Evolutionary conservation across 2,113 vertebrate species (phyloP).

Genomic region (Ammodytes dubius): DNA sequence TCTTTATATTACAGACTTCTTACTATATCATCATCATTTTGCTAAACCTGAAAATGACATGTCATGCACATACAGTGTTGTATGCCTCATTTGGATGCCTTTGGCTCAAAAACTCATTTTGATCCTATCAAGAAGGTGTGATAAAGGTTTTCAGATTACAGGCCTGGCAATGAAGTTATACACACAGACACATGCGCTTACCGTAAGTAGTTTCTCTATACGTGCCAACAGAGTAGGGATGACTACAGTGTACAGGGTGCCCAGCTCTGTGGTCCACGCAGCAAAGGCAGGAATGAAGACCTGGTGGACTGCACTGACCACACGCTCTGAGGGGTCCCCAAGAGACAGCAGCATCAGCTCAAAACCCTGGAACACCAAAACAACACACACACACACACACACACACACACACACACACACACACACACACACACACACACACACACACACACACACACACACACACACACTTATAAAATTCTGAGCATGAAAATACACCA

Average conservation of each 20-base stretch:
- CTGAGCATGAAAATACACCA: too few relatives aligned
- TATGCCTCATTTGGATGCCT: background rate
- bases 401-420: too few relatives aligned
- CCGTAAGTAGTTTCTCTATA: conserved; percentile 96
- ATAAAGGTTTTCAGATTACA: background rate
- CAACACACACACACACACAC: conserved; percentile 67
- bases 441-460: too few relatives aligned
- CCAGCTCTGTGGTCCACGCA: conserved; percentile 96
- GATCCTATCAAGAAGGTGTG: background rate
- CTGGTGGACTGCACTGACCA: conserved; percentile 96
- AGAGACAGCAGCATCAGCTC: conserved; percentile 95
- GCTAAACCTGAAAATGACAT: background rate
- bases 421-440: too few relatives aligned
- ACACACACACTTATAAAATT: too few relatives aligned
- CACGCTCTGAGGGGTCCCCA: conserved; percentile 95
- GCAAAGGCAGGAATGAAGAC: conserved; percentile 98
- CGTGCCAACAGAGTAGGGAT: conserved; percentile 94
- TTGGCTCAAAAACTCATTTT: background rate
- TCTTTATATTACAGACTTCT: background rate
- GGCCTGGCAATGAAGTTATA: background rate
- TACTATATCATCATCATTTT: background rate
- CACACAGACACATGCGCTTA: conserved; percentile 64
- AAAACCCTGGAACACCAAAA: conserved; percentile 92
- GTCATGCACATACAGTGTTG: background rate
- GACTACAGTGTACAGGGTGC: conserved; percentile 92